Evolutionary conservation across 2,113 vertebrate species (phyloP), one percentile per base, ranked within the genome.

Genomic region (Mungos mungo): DNA sequence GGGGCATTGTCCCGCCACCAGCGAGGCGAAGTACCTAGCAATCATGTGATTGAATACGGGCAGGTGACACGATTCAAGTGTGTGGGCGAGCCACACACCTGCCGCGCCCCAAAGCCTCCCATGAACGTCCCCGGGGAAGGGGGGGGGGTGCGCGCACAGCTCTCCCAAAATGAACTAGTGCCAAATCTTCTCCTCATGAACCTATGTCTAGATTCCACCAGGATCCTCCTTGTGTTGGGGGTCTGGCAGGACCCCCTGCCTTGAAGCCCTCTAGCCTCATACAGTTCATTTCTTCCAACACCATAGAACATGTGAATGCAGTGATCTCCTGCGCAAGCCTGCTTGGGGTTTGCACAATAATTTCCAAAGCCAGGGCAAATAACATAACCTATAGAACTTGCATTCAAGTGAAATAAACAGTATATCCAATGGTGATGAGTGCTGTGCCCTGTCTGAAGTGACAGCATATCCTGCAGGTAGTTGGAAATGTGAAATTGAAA

Each of bases 301-400:
- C 5, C 0, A 0, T 65, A 50, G 88, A n/a, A 50, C 2, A 0
- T 19, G 65, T 92, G 45, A 9, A 0, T 23, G 0, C 9, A 1
- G 3, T 1, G 5, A 27, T 18, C 33, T 65, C 60, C 74, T 79
- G 33, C 2, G 27, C 16, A 65, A 5, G 16, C 77, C 33, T 5
- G 23, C 10, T 23, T 1, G 7, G 57, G 12, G 47, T n/a, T 19
- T 41, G 7, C 47, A 10, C 0, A 5, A 11, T 63, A 18, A 27
- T 45, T 76, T 60, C 52, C 60, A 21, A 54, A 14, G 45, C 63
- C 38, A 1, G 25, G 11, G 18, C 45, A 77, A 41, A 45, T 23
- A 7, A 33, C 3, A 2, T 27, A 45, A 47, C 21, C 47, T 14
- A 7, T 0, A 8, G 81, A 54, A 35, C 57, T 72, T 35, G 15